A percentile compares a stretch with the other conserved stretches of the same genome.
These are phyloP conservation scores for Intellagama lesueurii DNA, from an alignment of 2,797 vertebrate genomes.

Conservation along the genomic window DNA sequence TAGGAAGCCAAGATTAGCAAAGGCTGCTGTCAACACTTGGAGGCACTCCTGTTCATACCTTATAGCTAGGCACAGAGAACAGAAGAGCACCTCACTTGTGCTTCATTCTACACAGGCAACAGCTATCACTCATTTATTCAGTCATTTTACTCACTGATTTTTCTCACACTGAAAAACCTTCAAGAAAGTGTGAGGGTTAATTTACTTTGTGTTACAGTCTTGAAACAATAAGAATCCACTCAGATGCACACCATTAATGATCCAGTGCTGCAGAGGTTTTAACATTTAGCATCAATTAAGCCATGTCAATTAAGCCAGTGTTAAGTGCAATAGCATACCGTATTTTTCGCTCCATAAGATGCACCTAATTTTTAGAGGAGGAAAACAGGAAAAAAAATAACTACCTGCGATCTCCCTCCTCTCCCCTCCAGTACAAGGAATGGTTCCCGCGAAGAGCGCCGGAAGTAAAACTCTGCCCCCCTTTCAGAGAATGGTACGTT, in stretches of 20 bases:
- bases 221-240: slow-evolving; percentile 37
- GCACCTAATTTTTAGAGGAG: too few relatives aligned
- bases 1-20: not conserved
- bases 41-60: not conserved
- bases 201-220: slow-evolving; percentile 8
- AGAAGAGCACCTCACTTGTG: not conserved
- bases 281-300: slow-evolving; percentile 26
- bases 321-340: too few relatives aligned
- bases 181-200: slow-evolving; percentile 40
- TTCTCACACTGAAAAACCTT: slow-evolving; percentile 5
- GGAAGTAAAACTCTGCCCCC: too few relatives aligned
- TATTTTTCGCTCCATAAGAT: too few relatives aligned
- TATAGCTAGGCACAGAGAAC: not conserved
- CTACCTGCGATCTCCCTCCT: too few relatives aligned
- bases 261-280: slow-evolving; percentile 23
- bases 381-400: too few relatives aligned
- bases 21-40: not conserved
- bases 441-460: too few relatives aligned
- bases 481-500: too few relatives aligned
- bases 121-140: too few relatives aligned
- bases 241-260: not conserved
- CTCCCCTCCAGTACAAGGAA: too few relatives aligned
- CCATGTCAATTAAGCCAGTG: too few relatives aligned
- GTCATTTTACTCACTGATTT: not conserved
- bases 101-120: not conserved